Percentiles rank a stretch among this genome's conserved stretches.
Conservation (phyloP, 2,797 vertebrate genomes). For the Vireo griseus region DNA sequence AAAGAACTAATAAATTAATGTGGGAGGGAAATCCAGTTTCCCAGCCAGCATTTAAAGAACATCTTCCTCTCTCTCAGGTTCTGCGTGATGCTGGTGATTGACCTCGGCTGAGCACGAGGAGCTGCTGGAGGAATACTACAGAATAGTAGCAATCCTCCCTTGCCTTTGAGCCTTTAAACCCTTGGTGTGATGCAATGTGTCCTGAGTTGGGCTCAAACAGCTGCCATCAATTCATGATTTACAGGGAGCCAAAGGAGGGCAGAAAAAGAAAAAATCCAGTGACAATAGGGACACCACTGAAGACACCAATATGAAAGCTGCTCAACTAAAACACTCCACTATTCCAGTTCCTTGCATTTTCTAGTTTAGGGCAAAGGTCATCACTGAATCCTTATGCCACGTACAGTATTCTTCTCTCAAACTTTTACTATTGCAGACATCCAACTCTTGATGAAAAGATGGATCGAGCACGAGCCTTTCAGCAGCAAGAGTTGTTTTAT, state of each 20-base stretch:
- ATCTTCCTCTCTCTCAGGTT: constrained; percentile 13
- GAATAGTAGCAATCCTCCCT: constrained; percentile 37
- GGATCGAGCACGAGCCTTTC: constrained; percentile 6
- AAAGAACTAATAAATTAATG: neutral
- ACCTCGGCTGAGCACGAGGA: constrained; percentile 46
- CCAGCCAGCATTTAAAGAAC: constrained; percentile 1
- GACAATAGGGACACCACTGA: constrained; percentile 51
- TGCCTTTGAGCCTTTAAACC: constrained; percentile 56
- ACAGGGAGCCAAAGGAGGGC: constrained; percentile 48
- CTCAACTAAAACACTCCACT: constrained; percentile 29
- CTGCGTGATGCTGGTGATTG: constrained; percentile 47
- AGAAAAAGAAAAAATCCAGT: neutral
- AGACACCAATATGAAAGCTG: constrained; percentile 26
- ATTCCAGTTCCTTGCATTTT: constrained; percentile 30
- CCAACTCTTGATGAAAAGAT: constrained; percentile 50
- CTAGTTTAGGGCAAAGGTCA: constrained; percentile 44
- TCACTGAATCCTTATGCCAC: neutral
- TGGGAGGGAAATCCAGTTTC: constrained; percentile 11
- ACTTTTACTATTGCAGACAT: constrained; percentile 38
- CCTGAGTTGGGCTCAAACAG: constrained; percentile 59
- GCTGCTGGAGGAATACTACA: constrained; percentile 49
- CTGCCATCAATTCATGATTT: constrained; percentile 54
- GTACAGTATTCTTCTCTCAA: constrained; percentile 45
- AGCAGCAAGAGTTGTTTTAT: constrained; percentile 21
- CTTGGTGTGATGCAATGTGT: constrained; percentile 41